Evolutionary conservation across 2,888 invertebrate genomes (phyloP), one percentile per base, ranked within the genome.

Genomic region (Plagiodera versicolora): DNA sequence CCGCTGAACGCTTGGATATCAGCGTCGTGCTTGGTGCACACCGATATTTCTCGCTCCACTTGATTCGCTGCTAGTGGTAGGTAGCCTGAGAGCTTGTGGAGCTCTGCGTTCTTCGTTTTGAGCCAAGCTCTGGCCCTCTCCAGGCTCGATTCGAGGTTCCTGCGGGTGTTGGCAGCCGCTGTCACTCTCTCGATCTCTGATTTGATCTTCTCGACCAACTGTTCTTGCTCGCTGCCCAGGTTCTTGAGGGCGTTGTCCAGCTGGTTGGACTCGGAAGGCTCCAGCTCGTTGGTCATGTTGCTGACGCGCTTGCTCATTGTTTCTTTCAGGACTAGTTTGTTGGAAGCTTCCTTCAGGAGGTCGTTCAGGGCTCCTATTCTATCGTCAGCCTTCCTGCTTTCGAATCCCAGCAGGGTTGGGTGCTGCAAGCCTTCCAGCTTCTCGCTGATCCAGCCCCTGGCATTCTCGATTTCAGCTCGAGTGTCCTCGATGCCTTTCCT

Each of bases 271-370:
- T 96, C 96, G 0, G 88, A 86, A 5, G 90, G 88, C 77, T 95
- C 95, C 35, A 96, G 79, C 77, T 95, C 95, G 61, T 90, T 87
- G 73, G 91, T 89, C 81, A 95, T 90, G 67, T 92, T 91, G 63
- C 87, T 87, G 11, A 94, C 87, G 61, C 94, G 88, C 79, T 92
- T 92, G 70, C 92, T 90, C 20, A 96, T 81, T 0, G 91, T 90
- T 70, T 94, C 92, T 59, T 92, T 88, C 4, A 92, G 85, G 0
- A 91, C 86, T 72, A 91, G 89, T 77, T 94, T 94, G 8, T 90
- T 89, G 72, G 94, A 92, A 1, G 92, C 88, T 79, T 95, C 95
- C 79, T 92, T 92, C 53, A 91, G 81, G 57, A 92, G 81, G 54
- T 87, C 86, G 74, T 90, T 92, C 45, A 90, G 81, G 69, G 87